These are phyloP conservation scores for Epicampocera succincta DNA, from an alignment of 2,888 invertebrate species.

Conservation along the genomic window DNA sequence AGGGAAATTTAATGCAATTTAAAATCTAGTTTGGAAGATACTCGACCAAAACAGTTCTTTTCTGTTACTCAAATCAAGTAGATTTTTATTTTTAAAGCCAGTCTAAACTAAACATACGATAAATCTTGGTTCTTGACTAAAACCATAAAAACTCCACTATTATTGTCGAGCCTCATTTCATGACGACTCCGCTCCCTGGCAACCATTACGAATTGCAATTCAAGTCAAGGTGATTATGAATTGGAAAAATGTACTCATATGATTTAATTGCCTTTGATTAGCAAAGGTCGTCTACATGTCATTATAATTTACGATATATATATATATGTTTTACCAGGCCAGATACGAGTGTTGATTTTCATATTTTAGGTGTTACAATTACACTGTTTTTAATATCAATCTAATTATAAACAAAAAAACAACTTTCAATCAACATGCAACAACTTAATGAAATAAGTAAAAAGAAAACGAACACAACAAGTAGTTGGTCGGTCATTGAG, in stretches of 20 bases:
- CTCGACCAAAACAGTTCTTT: too few relatives aligned
- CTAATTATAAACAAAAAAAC: conserved; percentile 42
- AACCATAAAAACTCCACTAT: too few relatives aligned
- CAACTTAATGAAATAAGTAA: conserved; percentile 53
- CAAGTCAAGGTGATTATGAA: conserved; percentile 12
- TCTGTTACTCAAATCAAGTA: too few relatives aligned
- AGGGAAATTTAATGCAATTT: too few relatives aligned
- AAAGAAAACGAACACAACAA: conserved; percentile 13
- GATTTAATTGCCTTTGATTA: conserved; percentile 19
- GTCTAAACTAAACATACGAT: too few relatives aligned
- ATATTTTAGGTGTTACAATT: conserved; percentile 37
- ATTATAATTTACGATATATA: conserved; percentile 7
- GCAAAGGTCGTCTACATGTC: conserved; percentile 45
- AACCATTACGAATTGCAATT: not conserved
- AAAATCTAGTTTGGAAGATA: too few relatives aligned
- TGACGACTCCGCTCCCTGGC: too few relatives aligned
- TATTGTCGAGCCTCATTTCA: too few relatives aligned
- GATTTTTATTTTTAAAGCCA: too few relatives aligned
- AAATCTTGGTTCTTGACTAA: too few relatives aligned
- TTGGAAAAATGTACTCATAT: not conserved
- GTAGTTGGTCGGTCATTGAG: conserved; percentile 63
- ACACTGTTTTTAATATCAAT: conserved; percentile 41
- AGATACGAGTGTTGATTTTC: not conserved
- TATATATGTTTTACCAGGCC: conserved; percentile 38
- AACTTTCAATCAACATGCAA: conserved; percentile 60